Percentiles rank a stretch among this genome's conserved stretches.
Conservation (phyloP, 2,797 vertebrate genomes). For the Thaleichthys pacificus region DNA sequence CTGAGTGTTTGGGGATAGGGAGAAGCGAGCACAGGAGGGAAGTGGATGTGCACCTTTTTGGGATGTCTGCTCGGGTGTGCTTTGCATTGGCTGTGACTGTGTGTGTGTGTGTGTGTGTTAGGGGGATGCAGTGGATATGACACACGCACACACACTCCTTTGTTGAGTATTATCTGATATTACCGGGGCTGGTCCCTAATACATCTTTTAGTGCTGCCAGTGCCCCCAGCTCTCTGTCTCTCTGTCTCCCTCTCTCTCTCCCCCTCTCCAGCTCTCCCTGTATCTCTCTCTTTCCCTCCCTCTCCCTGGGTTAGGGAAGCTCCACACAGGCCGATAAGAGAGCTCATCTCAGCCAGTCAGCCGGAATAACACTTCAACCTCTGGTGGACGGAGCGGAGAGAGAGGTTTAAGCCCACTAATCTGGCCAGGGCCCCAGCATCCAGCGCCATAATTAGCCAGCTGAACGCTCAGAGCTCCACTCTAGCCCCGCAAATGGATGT, state of each 20-base stretch:
- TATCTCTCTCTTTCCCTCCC: slow-evolving; percentile 1
- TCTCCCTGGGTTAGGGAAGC: neutral
- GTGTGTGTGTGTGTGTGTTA: no score
- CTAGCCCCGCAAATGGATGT: slow-evolving; percentile 5
- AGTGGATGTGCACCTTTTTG: no score
- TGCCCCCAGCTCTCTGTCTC: neutral
- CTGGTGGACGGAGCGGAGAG: slow-evolving; percentile 20
- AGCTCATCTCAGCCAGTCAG: slow-evolving; percentile 31
- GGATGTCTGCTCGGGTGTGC: no score
- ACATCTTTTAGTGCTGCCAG: slow-evolving; percentile 19
- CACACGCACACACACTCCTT: neutral
- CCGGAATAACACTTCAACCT: slow-evolving; percentile 35
- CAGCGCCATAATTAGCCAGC: slow-evolving; percentile 30
- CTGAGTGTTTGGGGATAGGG: neutral
- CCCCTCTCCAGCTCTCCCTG: neutral
- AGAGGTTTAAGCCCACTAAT: slow-evolving; percentile 28
- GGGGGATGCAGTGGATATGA: no score
- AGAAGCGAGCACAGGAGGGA: neutral
- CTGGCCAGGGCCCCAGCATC: slow-evolving; percentile 12
- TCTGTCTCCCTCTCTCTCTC: neutral
- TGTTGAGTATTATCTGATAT: slow-evolving; percentile 37
- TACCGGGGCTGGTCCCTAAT: slow-evolving; percentile 21
- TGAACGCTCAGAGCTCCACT: slow-evolving; percentile 4
- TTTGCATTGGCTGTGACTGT: neutral
- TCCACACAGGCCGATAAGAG: slow-evolving; percentile 25